Evolutionary conservation across 2,797 vertebrate species (phyloP).

Genomic region (Parauchenoglanis ngamensis): DNA sequence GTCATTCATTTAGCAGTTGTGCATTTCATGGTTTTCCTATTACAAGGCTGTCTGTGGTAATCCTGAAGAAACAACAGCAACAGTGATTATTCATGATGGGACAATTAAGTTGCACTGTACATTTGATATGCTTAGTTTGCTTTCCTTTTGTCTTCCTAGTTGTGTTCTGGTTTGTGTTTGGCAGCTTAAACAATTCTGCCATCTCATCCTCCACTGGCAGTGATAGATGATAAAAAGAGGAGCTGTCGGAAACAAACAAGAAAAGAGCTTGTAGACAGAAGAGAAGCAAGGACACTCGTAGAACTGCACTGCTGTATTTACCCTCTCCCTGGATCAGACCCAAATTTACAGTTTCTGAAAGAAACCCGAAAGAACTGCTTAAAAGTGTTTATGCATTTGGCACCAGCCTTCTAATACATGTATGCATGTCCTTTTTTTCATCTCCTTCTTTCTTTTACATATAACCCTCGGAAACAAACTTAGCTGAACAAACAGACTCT

Average conservation of each 20-base stretch:
- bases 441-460: conserved; percentile 34
- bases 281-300: background rate
- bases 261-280: background rate
- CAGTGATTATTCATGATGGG: conserved; percentile 7
- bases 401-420: conserved; percentile 36
- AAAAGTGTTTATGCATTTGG: conserved; percentile 51
- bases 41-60: conserved; percentile 8
- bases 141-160: conserved; percentile 19
- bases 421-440: conserved; percentile 39
- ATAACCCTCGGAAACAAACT: conserved; percentile 48
- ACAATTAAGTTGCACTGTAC: conserved; percentile 27
- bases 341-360: conserved; percentile 62
- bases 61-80: conserved; percentile 51
- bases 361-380: conserved; percentile 58
- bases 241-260: conserved; percentile 5
- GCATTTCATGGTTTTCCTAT: background rate
- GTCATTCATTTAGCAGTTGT: background rate
- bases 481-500: conserved; percentile 46
- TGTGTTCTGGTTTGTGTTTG: conserved; percentile 11
- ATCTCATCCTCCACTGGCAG: background rate
- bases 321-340: conserved; percentile 52
- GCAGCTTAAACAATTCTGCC: conserved; percentile 23
- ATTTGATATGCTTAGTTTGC: background rate
- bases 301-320: conserved; percentile 16
- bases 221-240: conserved; percentile 21